These are phyloP conservation scores for Stercorarius parasiticus DNA, from an alignment of 2,113 vertebrate species.

Conservation along the genomic window DNA sequence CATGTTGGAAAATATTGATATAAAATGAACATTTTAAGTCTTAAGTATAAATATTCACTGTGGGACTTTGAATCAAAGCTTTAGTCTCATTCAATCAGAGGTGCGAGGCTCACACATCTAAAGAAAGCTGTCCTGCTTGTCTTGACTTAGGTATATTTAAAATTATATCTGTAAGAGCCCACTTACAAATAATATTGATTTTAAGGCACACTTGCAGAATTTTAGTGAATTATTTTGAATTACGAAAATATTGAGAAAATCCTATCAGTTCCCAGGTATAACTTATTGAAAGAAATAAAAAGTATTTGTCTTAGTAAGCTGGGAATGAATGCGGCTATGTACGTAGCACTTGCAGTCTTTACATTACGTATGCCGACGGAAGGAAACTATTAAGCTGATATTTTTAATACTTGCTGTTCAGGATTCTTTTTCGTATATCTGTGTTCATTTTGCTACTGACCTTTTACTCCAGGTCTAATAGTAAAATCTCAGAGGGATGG, in stretches of 20 bases:
- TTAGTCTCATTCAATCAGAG: background rate
- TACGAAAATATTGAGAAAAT: background rate
- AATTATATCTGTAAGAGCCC: background rate
- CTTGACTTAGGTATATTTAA: background rate
- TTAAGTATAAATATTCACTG: background rate
- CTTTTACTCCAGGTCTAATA: background rate
- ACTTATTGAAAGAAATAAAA: background rate
- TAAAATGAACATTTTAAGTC: slow-evolving; percentile 8
- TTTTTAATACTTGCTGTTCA: background rate
- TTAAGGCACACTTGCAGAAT: background rate
- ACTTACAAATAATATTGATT: background rate
- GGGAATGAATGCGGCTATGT: background rate
- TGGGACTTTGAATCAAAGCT: background rate
- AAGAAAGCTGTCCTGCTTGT: background rate
- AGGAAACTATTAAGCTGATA: background rate
- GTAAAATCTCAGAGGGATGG: background rate
- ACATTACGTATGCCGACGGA: background rate
- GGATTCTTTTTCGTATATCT: background rate
- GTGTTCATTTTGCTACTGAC: background rate
- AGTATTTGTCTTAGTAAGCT: background rate
- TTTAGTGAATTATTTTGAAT: background rate
- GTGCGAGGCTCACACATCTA: background rate
- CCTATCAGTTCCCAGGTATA: background rate
- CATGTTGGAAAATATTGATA: background rate
- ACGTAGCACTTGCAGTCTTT: background rate